Evolutionary conservation across 1,140 invertebrate genomes (phyloP).

Genomic region (Halesus radiatus): DNA sequence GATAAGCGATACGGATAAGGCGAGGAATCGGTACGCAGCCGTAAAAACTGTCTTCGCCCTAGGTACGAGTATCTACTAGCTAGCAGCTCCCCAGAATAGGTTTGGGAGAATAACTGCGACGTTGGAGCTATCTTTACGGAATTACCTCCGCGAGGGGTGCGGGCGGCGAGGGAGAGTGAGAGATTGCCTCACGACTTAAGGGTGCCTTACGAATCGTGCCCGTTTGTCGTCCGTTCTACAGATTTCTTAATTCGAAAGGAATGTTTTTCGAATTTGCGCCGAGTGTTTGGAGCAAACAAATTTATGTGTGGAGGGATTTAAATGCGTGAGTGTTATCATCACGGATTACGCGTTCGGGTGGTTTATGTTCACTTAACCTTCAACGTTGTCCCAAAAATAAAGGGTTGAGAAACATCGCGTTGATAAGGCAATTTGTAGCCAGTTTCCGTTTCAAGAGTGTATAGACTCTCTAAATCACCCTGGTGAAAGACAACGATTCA

Average conservation of each 20-base stretch:
- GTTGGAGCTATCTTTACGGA: slow-evolving; percentile 23
- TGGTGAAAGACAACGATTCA: too few species aligned
- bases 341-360: too few species aligned
- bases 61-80: background rate
- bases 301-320: too few species aligned
- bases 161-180: background rate
- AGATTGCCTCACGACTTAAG: slow-evolving; percentile 16
- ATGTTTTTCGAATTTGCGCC: background rate
- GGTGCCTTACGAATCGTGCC: background rate
- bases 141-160: slow-evolving; percentile 11
- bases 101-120: slow-evolving; percentile 1
- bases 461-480: too few species aligned
- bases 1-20: slow-evolving; percentile 39
- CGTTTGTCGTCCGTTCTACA: slow-evolving; percentile 4
- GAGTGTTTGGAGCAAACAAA: too few species aligned
- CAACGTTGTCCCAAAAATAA: too few species aligned
- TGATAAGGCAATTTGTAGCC: too few species aligned
- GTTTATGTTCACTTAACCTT: too few species aligned
- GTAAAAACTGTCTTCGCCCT: slow-evolving; percentile 52
- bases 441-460: too few species aligned
- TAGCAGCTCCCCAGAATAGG: background rate
- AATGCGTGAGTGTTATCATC: too few species aligned
- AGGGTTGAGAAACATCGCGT: too few species aligned
- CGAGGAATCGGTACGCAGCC: slow-evolving; percentile 51
- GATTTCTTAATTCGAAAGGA: slow-evolving; percentile 3